These are phyloP conservation scores for Hemistola chrysoprasaria DNA, from an alignment of 2,888 invertebrate species.

Conservation along the genomic window DNA sequence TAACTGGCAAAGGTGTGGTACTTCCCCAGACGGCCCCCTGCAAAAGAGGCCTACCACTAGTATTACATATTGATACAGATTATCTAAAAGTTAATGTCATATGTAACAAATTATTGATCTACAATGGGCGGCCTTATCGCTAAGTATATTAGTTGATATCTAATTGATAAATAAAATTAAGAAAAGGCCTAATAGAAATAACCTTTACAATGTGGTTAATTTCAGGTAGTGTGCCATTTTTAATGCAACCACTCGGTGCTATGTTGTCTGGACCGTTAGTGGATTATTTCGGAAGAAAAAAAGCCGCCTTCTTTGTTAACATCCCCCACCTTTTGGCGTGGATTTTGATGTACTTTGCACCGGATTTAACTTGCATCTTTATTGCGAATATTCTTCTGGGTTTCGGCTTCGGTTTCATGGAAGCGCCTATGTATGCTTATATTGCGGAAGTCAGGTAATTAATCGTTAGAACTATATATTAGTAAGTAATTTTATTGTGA, in stretches of 20 bases:
- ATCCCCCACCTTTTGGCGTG: constrained; percentile 80
- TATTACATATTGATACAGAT: no score
- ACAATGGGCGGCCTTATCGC: no score
- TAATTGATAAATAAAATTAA: no score
- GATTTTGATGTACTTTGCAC: constrained; percentile 76
- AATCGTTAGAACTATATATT: no score
- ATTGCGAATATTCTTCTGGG: constrained; percentile 75
- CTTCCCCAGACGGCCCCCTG: no score
- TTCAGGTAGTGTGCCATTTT: constrained; percentile 78
- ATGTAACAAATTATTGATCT: no score
- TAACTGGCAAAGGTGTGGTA: no score
- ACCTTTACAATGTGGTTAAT: constrained; percentile 15
- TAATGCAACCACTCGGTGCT: constrained; percentile 81
- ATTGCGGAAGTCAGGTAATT: constrained; percentile 80
- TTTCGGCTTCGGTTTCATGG: constrained; percentile 81
- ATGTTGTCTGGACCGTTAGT: constrained; percentile 77
- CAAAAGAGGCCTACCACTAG: no score
- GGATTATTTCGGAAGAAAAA: constrained; percentile 79
- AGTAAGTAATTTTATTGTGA: no score
- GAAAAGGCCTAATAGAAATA: no score
- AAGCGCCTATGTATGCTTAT: constrained; percentile 82
- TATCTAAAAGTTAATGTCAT: no score
- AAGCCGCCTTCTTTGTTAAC: constrained; percentile 77
- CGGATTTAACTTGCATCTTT: constrained; percentile 68
- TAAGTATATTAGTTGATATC: no score